phyloP scores from a whole-genome alignment of 53 echinoderm and acorn worm genomes.

The Pentamera pediparva region DNA sequence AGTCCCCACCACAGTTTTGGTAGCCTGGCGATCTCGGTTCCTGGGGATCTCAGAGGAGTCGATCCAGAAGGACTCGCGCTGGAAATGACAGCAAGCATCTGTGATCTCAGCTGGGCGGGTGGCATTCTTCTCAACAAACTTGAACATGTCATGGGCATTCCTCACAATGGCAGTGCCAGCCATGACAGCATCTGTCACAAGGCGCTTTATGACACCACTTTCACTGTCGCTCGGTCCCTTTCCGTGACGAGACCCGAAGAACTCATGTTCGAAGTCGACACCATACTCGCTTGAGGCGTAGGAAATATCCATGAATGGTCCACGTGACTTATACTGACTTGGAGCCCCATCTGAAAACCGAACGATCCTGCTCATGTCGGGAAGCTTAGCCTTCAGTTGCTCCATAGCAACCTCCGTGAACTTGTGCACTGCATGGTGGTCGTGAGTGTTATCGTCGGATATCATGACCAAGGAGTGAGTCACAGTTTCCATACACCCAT shows the following conservation, averaged over 20 bases:
- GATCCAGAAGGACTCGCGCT: constrained; percentile 46
- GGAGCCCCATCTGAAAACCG: constrained; percentile 44
- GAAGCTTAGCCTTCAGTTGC: constrained; percentile 18
- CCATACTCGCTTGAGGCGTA: constrained; percentile 42
- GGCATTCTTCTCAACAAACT: constrained; percentile 1
- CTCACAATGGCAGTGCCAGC: constrained; percentile 39
- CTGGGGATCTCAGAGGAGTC: background rate
- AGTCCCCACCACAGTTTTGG: constrained; percentile 42
- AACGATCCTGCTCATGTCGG: constrained; percentile 33
- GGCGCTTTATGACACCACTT: constrained; percentile 52
- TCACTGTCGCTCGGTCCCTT: constrained; percentile 68
- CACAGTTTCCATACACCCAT: background rate
- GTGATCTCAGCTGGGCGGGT: constrained; percentile 11
- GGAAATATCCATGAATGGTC: constrained; percentile 44
- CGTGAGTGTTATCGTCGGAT: constrained; percentile 39
- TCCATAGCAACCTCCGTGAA: constrained; percentile 30
- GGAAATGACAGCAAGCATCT: constrained; percentile 21
- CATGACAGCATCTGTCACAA: constrained; percentile 58
- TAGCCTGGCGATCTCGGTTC: constrained; percentile 21
- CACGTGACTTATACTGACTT: constrained; percentile 40
- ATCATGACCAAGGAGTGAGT: constrained; percentile 41
- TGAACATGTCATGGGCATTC: constrained; percentile 47
- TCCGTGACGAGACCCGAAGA: constrained; percentile 44
- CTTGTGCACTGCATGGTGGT: constrained; percentile 45
- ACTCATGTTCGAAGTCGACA: constrained; percentile 25